Percentiles rank a stretch among this genome's conserved stretches.
These are phyloP conservation scores for Sitta carolinensis DNA, from an alignment of 2,797 vertebrate genomes.

Conservation along the genomic window DNA sequence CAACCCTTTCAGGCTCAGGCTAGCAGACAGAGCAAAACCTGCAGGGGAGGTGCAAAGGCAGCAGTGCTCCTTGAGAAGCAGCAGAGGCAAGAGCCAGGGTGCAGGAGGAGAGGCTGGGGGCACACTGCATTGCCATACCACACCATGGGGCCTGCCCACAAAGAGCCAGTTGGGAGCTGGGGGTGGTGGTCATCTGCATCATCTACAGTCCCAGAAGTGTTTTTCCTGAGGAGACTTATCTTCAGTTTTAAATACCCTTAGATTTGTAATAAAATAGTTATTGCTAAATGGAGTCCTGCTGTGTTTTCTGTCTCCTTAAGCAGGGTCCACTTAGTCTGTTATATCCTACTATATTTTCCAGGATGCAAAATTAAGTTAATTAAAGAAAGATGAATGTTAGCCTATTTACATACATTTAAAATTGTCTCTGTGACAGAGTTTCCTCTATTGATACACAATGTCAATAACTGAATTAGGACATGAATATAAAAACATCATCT, in stretches of 20 bases:
- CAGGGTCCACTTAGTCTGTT: not conserved
- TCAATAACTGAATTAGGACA: conserved; percentile 2
- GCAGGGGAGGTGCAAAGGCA: not conserved
- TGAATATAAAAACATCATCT: not conserved
- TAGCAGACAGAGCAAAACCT: not conserved
- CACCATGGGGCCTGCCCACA: not conserved
- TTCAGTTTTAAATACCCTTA: not conserved
- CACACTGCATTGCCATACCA: rapidly evolving
- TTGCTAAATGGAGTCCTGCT: not conserved
- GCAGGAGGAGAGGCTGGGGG: not conserved
- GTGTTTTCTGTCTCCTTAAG: not conserved
- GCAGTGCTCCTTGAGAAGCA: not conserved
- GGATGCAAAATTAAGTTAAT: not conserved
- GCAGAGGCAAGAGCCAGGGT: not conserved
- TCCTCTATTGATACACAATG: not conserved
- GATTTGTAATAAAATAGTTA: not conserved
- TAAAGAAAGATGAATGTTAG: not conserved
- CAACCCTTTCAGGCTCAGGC: not conserved
- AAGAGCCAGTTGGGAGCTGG: rapidly evolving
- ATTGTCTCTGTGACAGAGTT: not conserved
- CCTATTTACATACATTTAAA: not conserved
- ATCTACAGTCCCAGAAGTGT: not conserved
- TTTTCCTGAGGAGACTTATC: not conserved
- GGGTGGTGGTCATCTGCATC: not conserved
- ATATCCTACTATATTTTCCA: not conserved